Evolutionary conservation across 2,113 vertebrate genomes (phyloP), one percentile per base, ranked within the genome.

Genomic region (Lampris megalopsis): DNA sequence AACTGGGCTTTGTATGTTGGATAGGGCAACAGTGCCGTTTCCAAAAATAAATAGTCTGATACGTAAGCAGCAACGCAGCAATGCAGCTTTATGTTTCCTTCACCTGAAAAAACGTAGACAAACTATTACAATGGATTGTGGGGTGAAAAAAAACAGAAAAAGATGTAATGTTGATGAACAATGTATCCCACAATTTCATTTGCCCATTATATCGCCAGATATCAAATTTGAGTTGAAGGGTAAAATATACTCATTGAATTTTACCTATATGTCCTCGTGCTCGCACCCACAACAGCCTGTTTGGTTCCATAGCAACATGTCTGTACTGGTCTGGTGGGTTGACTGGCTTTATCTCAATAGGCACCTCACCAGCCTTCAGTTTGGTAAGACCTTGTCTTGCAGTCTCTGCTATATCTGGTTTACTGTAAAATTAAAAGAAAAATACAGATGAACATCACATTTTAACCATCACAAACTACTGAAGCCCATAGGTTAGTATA

Each of bases 31-130:
- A 97, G 4, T 0, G 92, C 95, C 0, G 97, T 99, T 73, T 89
- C 92, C 82, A 99, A 92, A 77, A 98, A 96, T 3, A 95, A 93
- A 0, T 92, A 99, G 91, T 99, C 97, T 0, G 97, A 99, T 38
- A 99, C 95, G 6, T 98, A 99, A 5, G 97, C 97, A 0, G 97
- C 98, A 72, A 98, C 97, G 0, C 98, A 99, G 91, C 96, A 98
- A 82, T 99, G 97, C 86, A 98, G 92, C 86, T 97, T 98, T 94
- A 97, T 97, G 91, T 98, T 95, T 0, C 94, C 95, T 73, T 95
- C 89, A 61, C 95, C 95, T 95, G 61, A 2, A 57, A 79, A 37
- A 53, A 24, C 24, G 24, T 24, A 24, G 24, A 40, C 56, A 4
- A 63, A 2, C 6, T 36, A 4, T 5, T 45, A 45, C 7, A 45